phyloP scores from a whole-genome alignment of 2,113 vertebrate species.

The Petromus typicus region DNA sequence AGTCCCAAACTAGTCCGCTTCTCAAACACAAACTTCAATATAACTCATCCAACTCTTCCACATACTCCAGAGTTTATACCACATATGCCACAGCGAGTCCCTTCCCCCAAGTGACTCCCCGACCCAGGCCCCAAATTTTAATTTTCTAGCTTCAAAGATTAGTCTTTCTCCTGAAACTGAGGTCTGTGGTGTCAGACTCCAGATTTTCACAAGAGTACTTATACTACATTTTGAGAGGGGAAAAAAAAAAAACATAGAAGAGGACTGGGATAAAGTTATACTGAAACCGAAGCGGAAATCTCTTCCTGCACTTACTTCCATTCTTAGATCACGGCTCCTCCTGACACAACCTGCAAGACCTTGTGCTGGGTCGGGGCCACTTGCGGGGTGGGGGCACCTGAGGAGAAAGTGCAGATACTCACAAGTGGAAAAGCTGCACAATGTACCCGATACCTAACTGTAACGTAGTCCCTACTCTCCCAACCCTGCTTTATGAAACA shows the following conservation, averaged over 20 bases:
- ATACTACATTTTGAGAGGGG: background rate
- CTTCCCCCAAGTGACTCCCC: background rate
- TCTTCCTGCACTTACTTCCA: conserved; percentile 87
- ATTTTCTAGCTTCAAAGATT: background rate
- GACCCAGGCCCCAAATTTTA: too few relatives aligned
- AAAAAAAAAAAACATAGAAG: background rate
- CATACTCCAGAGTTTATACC: background rate
- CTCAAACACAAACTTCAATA: background rate
- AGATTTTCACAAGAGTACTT: background rate
- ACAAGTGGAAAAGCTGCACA: background rate
- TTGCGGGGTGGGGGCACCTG: conserved; percentile 82
- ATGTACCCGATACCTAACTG: background rate
- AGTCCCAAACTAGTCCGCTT: background rate
- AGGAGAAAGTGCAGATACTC: conserved; percentile 73
- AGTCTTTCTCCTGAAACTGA: background rate
- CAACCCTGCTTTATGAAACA: background rate
- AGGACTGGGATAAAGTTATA: background rate
- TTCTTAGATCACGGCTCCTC: conserved; percentile 74
- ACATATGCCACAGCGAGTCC: background rate
- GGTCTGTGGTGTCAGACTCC: background rate
- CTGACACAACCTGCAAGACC: conserved; percentile 69
- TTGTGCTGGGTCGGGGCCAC: conserved; percentile 58
- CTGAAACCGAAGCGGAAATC: background rate
- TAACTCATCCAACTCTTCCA: background rate
- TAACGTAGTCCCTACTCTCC: background rate